Percentiles rank a stretch among this genome's conserved stretches.
Conservation (phyloP, 1,140 invertebrate species). For the Ectropis grisescens region DNA sequence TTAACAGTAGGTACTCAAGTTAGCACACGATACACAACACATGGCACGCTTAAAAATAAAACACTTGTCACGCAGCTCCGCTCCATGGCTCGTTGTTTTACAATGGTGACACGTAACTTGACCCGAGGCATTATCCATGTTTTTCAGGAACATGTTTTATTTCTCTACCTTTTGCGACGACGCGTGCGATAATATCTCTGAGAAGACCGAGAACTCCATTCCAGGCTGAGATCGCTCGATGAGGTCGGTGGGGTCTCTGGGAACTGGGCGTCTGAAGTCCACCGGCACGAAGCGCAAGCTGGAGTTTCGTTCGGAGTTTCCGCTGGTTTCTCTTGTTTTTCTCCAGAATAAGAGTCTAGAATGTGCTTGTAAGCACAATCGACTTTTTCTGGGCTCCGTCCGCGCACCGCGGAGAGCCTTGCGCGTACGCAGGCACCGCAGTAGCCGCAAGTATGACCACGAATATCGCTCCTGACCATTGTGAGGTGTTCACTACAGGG, state of each 20-base stretch:
- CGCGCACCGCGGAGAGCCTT: conserved; percentile 44
- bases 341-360: conserved; percentile 39
- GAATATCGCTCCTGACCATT: conserved; percentile 42
- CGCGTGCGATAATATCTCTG: conserved; percentile 34
- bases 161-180: conserved; percentile 47
- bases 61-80: too few relatives aligned
- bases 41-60: too few relatives aligned
- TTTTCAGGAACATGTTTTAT: too few relatives aligned
- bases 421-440: conserved; percentile 56
- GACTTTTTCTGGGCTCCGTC: conserved; percentile 41
- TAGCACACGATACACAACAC: too few relatives aligned
- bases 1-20: too few relatives aligned
- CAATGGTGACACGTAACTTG: too few relatives aligned
- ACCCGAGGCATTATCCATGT: too few relatives aligned
- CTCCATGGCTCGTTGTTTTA: too few relatives aligned
- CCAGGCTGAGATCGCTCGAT: conserved; percentile 50
- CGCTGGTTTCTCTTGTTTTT: conserved; percentile 20
- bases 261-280: conserved; percentile 61
- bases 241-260: conserved; percentile 56
- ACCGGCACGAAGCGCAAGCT: conserved; percentile 46
- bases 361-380: conserved; percentile 63
- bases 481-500: conserved; percentile 16
- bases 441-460: conserved; percentile 52
- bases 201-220: conserved; percentile 54
- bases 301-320: conserved; percentile 26